phyloP scores from a whole-genome alignment of 2,113 vertebrate species.

The Nothocercus julius region DNA sequence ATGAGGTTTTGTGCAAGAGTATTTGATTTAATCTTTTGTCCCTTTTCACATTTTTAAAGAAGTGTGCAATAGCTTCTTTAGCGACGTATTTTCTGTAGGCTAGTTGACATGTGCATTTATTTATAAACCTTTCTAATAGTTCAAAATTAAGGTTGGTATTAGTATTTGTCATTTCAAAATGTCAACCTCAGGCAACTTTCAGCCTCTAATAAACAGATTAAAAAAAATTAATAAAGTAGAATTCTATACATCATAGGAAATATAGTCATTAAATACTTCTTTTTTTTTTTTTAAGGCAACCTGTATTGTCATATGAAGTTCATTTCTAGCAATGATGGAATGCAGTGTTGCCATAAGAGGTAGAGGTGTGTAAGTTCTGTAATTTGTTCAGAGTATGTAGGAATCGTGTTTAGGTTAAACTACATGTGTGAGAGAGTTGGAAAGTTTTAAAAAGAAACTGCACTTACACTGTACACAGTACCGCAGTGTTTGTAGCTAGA shows the following conservation, averaged over 20 bases:
- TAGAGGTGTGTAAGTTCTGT: background rate
- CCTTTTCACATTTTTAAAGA: background rate
- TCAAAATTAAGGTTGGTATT: background rate
- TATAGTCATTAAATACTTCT: background rate
- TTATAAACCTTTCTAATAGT: background rate
- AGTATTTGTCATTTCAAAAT: background rate
- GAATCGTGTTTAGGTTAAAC: background rate
- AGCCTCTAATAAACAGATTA: background rate
- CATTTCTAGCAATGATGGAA: background rate
- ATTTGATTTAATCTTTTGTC: background rate
- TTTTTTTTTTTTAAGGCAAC: background rate
- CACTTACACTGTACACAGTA: background rate
- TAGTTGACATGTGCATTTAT: background rate
- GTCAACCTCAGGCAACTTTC: slow-evolving; percentile 6
- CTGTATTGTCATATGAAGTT: background rate
- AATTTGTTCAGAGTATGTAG: background rate
- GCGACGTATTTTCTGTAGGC: background rate
- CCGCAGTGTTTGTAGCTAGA: background rate
- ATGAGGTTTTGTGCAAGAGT: background rate
- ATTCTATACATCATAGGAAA: background rate
- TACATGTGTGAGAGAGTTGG: background rate
- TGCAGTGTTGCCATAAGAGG: background rate
- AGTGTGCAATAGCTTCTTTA: background rate
- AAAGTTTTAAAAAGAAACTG: background rate
- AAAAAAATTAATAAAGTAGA: background rate